These are phyloP conservation scores for Cerceris rybyensis DNA, from an alignment of 2,888 invertebrate genomes.

Conservation along the genomic window DNA sequence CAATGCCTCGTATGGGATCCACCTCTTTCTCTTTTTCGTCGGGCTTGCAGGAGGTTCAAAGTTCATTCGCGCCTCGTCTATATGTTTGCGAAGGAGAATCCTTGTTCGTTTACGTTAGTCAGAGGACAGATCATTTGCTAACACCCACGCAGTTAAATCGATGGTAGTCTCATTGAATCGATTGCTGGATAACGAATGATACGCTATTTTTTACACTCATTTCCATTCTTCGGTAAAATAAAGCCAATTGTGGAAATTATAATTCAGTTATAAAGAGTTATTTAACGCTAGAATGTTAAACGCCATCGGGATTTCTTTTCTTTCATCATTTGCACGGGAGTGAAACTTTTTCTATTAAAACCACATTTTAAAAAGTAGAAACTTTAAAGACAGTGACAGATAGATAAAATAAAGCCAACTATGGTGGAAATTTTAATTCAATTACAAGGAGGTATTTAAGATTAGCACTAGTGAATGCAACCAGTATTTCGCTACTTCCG, in stretches of 20 bases:
- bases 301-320: no score
- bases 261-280: no score
- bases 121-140: conserved; percentile 47
- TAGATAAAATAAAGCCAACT: no score
- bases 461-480: no score
- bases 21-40: not conserved
- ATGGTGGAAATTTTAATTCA: no score
- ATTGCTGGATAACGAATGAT: conserved; percentile 24
- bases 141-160: conserved; percentile 55
- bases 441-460: no score
- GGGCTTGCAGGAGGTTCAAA: conserved; percentile 51
- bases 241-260: conserved; percentile 9
- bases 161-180: conserved; percentile 32
- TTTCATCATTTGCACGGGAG: no score
- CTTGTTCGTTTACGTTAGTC: conserved; percentile 52
- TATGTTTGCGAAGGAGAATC: conserved; percentile 30
- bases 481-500: no score
- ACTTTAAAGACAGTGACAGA: no score
- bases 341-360: no score
- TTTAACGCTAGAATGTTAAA: no score
- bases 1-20: conserved; percentile 10
- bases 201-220: conserved; percentile 22
- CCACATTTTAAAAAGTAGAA: no score
- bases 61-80: conserved; percentile 51
- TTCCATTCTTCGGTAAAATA: conserved; percentile 10